Evolutionary conservation across 1,140 invertebrate genomes (phyloP).

Genomic region (Heterodera schachtii): DNA sequence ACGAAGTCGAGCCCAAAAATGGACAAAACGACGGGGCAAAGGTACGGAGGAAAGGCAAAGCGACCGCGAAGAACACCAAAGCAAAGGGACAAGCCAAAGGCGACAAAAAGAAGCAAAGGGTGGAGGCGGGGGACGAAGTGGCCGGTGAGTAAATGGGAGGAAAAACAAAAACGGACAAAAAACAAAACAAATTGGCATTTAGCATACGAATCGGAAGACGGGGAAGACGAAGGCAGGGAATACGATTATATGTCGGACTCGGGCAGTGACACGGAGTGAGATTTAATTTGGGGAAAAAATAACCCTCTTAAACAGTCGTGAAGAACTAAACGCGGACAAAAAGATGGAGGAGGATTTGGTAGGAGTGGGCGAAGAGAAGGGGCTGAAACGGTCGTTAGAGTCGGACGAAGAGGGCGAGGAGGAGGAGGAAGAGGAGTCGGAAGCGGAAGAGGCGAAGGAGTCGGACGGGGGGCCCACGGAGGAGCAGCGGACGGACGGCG

Average conservation of each 20-base stretch:
- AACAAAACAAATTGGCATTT: neutral
- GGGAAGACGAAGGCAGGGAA: constrained; percentile 64
- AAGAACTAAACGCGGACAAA: constrained; percentile 55
- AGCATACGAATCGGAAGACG: constrained; percentile 64
- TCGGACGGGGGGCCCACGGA: neutral
- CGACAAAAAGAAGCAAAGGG: constrained; percentile 58
- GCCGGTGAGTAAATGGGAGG: constrained; percentile 49
- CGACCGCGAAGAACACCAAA: constrained; percentile 47
- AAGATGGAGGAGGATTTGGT: constrained; percentile 62
- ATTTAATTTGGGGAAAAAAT: constrained; percentile 42
- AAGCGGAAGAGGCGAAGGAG: constrained; percentile 35
- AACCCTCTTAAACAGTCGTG: constrained; percentile 48
- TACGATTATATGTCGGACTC: constrained; percentile 65
- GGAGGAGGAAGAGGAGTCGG: constrained; percentile 40
- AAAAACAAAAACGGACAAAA: no score
- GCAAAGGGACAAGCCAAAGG: constrained; percentile 35
- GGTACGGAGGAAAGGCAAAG: constrained; percentile 29
- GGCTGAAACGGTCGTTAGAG: constrained; percentile 47
- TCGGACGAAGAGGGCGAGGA: constrained; percentile 47
- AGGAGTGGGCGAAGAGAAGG: constrained; percentile 58
- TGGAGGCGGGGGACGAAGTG: constrained; percentile 61
- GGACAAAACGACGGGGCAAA: constrained; percentile 14
- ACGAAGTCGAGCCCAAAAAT: constrained; percentile 28
- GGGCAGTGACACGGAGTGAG: constrained; percentile 63
- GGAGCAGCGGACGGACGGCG: neutral